Base-by-base conservation (phyloP, 2,797 vertebrate genomes). In the Gymnodraco acuticeps region DNA sequence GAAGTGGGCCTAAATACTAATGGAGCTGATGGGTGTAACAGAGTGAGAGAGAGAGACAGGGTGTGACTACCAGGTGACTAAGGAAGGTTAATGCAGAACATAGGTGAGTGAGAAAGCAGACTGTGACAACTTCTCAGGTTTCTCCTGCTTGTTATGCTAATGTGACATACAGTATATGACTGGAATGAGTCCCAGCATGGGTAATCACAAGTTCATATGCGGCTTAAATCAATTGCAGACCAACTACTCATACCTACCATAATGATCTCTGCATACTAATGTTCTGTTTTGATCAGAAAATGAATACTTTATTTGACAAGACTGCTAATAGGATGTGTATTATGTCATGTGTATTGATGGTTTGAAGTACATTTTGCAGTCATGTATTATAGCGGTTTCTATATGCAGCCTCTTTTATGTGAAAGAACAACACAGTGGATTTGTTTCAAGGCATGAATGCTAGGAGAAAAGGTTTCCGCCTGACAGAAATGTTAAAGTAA, bases 101-200 rank as follows among this genome's bases (percentile, higher is more conserved):
- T 23, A 23, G 23, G 23, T 23, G 23, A 23, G 23, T 23, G 23
- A 23, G 23, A 23, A 23, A 23, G 23, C 23, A 23, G 23, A 23
- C 23, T 23, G 23, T 23, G 23, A 23, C 2, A 23, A 23, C 23
- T 23, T 46, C 41, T 27, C 45, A 70, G 66, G 64, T 69, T 83
- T 75, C 64, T 31, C 20, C 61, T 69, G 79, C 77, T 64, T 87
- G 53, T 70, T 73, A 85, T 86, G 83, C 71, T 84, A 88, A 89
- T 89, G 73, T 83, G 47, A 87, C 76, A 78, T 78, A n/a, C n/a
- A n/a, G n/a, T n/a, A 77, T 77, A 82, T 73, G 73, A 82, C 38
- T 73, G 54, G 71, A 83, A 68, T 31, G 33, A 74, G 51, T 86
- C 59, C 41, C 52, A 17, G 70, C 56, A 31, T 20, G 60, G 5